Conservation (phyloP, 1,140 invertebrate genomes). For the Drosophila mayri region DNA sequence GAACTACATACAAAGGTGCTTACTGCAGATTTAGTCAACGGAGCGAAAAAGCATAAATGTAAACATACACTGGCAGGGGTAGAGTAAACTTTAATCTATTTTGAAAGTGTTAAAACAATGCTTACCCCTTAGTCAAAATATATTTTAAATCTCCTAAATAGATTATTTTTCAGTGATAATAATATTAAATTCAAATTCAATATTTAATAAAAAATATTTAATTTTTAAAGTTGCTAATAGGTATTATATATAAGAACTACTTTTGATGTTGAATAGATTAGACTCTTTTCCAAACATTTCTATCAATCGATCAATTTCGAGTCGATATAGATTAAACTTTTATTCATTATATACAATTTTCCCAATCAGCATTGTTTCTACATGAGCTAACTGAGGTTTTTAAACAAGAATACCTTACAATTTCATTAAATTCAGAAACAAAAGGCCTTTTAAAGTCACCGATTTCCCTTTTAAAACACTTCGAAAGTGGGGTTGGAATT, state of each 20-base stretch:
- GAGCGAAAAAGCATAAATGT: slow-evolving; percentile 11
- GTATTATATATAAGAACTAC: neutral
- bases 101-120: neutral
- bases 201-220: too few species aligned
- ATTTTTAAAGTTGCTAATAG: too few species aligned
- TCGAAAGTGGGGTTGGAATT: neutral
- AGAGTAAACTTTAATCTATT: neutral
- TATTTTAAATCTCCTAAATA: neutral
- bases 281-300: neutral
- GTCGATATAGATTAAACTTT: neutral
- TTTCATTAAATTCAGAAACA: neutral
- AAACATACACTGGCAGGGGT: slow-evolving; percentile 6
- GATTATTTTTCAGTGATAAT: too few species aligned
- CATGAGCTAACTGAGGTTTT: neutral
- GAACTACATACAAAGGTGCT: slow-evolving; percentile 5
- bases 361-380: neutral
- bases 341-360: neutral
- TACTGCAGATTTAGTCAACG: slow-evolving; percentile 24
- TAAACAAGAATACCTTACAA: neutral
- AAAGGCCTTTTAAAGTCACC: neutral
- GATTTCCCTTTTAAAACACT: too few species aligned
- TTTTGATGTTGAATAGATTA: neutral
- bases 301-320: neutral
- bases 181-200: too few species aligned
- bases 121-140: neutral